Percentiles rank a stretch among this genome's conserved stretches.
phyloP scores from a whole-genome alignment of 1,140 invertebrate species.

The Limonius californicus region DNA sequence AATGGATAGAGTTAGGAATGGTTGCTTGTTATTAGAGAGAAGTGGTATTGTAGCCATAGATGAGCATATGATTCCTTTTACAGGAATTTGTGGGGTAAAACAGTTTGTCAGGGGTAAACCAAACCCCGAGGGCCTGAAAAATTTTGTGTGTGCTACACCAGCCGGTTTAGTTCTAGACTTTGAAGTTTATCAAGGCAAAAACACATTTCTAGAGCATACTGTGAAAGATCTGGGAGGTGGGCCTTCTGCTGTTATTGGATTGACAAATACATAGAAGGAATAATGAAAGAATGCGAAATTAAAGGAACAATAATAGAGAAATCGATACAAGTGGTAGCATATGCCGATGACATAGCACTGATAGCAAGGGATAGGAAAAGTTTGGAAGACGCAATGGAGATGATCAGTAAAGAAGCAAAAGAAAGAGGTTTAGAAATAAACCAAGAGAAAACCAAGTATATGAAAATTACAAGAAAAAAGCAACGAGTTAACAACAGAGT shows the following conservation, averaged over 20 bases:
- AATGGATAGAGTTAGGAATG: constrained; percentile 6
- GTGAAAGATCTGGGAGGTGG: constrained; percentile 2
- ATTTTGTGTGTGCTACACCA: constrained; percentile 34
- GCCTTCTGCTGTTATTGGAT: not conserved
- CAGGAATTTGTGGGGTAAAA: constrained; percentile 14
- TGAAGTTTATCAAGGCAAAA: constrained; percentile 32
- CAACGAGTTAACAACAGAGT: too few species aligned
- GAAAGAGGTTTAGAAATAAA: too few species aligned
- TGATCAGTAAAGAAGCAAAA: too few species aligned
- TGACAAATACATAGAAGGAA: too few species aligned
- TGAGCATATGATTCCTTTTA: constrained; percentile 24
- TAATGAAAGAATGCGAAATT: too few species aligned
- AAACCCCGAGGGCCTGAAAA: constrained; percentile 33
- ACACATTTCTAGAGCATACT: not conserved
- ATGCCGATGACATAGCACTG: too few species aligned
- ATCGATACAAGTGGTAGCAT: too few species aligned
- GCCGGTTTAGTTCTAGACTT: constrained; percentile 38
- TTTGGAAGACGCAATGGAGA: too few species aligned
- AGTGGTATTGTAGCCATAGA: constrained; percentile 7
- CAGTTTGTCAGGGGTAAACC: constrained; percentile 23
- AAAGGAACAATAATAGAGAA: too few species aligned
- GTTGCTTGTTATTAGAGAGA: constrained; percentile 19
- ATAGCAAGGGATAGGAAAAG: too few species aligned
- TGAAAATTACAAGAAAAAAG: too few species aligned
- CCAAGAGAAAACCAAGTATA: too few species aligned